Conservation (phyloP, 2,797 vertebrate species). For the Furcifer pardalis region DNA sequence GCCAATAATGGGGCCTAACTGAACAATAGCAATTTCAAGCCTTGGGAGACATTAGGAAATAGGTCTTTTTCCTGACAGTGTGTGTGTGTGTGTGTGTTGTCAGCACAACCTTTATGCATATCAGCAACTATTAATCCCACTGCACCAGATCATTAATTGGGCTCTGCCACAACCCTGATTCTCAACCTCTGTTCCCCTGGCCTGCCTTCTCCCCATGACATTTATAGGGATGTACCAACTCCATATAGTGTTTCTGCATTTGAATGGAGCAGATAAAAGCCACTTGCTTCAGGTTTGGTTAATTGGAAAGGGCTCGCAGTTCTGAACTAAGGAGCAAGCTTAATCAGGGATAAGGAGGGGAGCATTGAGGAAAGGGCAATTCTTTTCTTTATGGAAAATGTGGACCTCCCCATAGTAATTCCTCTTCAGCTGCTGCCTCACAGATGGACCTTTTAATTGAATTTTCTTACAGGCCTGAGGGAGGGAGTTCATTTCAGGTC, state of each 20-base stretch:
- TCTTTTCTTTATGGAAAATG: slow-evolving; percentile 77
- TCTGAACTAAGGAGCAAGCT: slow-evolving; percentile 62
- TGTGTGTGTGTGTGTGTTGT: slow-evolving; percentile 12
- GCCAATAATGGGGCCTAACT: too few species aligned
- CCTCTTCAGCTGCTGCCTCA: slow-evolving; percentile 78
- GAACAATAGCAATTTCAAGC: too few species aligned
- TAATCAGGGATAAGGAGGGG: slow-evolving; percentile 61
- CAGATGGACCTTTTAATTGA: slow-evolving; percentile 84
- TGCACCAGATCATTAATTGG: slow-evolving; percentile 63
- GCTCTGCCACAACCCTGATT: slow-evolving; percentile 36
- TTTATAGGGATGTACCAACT: slow-evolving; percentile 52
- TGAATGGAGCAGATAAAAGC: slow-evolving; percentile 71
- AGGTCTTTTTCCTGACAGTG: too few species aligned
- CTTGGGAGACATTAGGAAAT: too few species aligned
- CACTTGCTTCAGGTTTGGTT: slow-evolving; percentile 63
- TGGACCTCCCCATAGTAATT: slow-evolving; percentile 73
- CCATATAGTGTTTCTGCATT: slow-evolving; percentile 59
- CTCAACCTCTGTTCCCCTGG: slow-evolving; percentile 53
- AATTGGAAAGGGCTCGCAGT: slow-evolving; percentile 70
- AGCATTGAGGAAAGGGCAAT: slow-evolving; percentile 15
- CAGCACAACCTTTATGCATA: slow-evolving; percentile 62
- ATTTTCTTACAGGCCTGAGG: slow-evolving; percentile 78
- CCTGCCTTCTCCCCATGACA: slow-evolving; percentile 1
- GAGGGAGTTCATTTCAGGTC: slow-evolving; percentile 78
- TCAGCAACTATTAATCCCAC: slow-evolving; percentile 62